These are phyloP conservation scores for Hyppa rectilinea DNA, from an alignment of 2,888 invertebrate genomes.

Conservation along the genomic window DNA sequence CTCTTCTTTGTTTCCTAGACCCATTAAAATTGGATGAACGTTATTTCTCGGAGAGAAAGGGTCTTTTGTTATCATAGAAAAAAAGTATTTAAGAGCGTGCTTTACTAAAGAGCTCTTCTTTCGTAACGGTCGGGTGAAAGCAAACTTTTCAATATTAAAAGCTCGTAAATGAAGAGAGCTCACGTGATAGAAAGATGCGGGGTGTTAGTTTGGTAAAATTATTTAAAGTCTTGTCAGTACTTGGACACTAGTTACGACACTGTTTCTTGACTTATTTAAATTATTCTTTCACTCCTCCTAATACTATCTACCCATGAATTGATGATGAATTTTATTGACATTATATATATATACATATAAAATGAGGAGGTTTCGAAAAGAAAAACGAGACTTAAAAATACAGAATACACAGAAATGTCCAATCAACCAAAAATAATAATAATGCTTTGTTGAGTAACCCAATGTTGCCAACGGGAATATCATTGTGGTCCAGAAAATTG, in stretches of 20 bases:
- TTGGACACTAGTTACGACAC: no score
- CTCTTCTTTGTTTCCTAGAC: background rate
- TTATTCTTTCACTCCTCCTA: background rate
- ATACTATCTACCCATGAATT: no score
- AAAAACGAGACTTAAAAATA: background rate
- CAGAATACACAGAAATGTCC: background rate
- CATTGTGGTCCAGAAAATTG: no score
- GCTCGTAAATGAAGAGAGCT: background rate
- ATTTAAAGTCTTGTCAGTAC: background rate
- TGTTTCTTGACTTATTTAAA: constrained; percentile 1
- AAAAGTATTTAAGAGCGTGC: constrained; percentile 13
- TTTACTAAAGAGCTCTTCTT: constrained; percentile 13
- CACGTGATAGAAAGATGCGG: background rate
- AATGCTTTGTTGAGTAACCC: background rate
- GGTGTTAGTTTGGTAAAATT: background rate
- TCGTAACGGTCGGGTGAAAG: background rate
- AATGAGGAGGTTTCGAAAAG: background rate
- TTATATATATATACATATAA: no score
- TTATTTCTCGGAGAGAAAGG: background rate
- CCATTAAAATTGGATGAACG: constrained; percentile 5
- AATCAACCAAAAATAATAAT: background rate
- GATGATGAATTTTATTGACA: no score
- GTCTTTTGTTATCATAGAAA: constrained; percentile 29
- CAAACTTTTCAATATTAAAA: constrained; percentile 18
- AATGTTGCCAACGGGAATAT: background rate